A percentile compares a stretch with the other conserved stretches of the same genome.
These are phyloP conservation scores for Phyto melanocephala DNA, from an alignment of 2,888 invertebrate species.

Conservation along the genomic window DNA sequence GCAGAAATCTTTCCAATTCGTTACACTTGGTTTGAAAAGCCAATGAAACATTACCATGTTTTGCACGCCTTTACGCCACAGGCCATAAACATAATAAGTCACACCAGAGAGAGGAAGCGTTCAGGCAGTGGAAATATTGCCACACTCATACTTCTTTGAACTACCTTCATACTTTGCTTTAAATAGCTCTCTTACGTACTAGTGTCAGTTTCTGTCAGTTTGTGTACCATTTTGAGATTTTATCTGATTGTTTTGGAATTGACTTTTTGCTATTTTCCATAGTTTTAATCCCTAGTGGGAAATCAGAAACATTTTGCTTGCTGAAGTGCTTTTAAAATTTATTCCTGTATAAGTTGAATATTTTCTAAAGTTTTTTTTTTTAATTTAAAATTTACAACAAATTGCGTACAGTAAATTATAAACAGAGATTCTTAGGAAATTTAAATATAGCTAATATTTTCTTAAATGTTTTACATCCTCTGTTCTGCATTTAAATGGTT, in stretches of 20 bases:
- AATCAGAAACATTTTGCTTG: conserved; percentile 1
- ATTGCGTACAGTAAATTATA: not conserved
- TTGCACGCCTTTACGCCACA: conserved; percentile 60
- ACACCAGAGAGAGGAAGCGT: conserved; percentile 25
- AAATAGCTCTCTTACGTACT: not conserved
- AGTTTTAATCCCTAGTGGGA: conserved; percentile 41
- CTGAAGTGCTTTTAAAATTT: not conserved
- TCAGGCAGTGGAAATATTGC: not conserved
- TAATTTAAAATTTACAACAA: too few species aligned
- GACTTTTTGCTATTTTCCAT: not conserved
- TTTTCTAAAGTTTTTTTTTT: too few species aligned
- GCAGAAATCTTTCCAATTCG: conserved; percentile 60
- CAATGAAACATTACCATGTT: conserved; percentile 63
- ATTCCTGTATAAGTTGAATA: not conserved
- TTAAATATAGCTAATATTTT: conserved; percentile 13
- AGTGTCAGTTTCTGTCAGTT: conserved; percentile 7
- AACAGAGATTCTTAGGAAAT: conserved; percentile 6
- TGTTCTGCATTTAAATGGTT: conserved; percentile 21
- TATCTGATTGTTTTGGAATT: not conserved
- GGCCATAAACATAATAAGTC: conserved; percentile 60
- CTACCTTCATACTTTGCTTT: conserved; percentile 19
- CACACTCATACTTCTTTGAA: not conserved
- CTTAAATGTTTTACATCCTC: conserved; percentile 8
- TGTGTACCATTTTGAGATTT: conserved; percentile 36
- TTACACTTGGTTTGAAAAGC: conserved; percentile 56